A percentile compares a stretch with the other conserved stretches of the same genome.
Evolutionary conservation across 1,140 invertebrate species (phyloP).

Genomic region (Aphidius gifuensis): DNA sequence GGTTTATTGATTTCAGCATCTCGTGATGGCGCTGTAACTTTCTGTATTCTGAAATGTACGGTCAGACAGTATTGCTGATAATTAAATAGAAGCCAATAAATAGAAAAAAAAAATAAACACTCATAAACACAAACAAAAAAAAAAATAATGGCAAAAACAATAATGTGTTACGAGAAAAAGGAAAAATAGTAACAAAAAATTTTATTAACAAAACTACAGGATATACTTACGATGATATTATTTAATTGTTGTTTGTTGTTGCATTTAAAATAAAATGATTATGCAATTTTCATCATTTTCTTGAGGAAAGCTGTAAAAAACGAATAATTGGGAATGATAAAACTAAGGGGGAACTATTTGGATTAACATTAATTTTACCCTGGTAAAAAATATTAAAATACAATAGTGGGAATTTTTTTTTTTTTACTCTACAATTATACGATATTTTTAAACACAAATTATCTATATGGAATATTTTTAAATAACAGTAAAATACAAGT

Average conservation of each 20-base stretch:
- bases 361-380: constrained; percentile 21
- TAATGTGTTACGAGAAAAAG: neutral
- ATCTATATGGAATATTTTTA: too few relatives aligned
- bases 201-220: constrained; percentile 30
- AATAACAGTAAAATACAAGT: too few relatives aligned
- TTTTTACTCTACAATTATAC: too few relatives aligned
- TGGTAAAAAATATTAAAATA: too few relatives aligned
- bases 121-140: constrained; percentile 12
- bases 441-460: too few relatives aligned
- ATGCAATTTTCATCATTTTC: constrained; percentile 60
- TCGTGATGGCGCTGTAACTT: constrained; percentile 39
- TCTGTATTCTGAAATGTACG: constrained; percentile 33
- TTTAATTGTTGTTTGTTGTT: constrained; percentile 22
- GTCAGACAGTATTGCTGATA: constrained; percentile 18
- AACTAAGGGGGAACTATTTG: constrained; percentile 34
- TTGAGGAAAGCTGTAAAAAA: constrained; percentile 70
- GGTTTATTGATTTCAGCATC: constrained; percentile 51
- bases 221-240: constrained; percentile 48
- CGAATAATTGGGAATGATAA: constrained; percentile 15
- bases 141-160: constrained; percentile 4
- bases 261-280: constrained; percentile 46
- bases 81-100: constrained; percentile 21
- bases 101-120: constrained; percentile 36
- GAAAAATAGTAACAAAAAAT: constrained; percentile 5
- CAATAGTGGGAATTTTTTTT: too few relatives aligned